phyloP scores from a whole-genome alignment of 2,888 invertebrate genomes.

The Lycocerus yunnanus region DNA sequence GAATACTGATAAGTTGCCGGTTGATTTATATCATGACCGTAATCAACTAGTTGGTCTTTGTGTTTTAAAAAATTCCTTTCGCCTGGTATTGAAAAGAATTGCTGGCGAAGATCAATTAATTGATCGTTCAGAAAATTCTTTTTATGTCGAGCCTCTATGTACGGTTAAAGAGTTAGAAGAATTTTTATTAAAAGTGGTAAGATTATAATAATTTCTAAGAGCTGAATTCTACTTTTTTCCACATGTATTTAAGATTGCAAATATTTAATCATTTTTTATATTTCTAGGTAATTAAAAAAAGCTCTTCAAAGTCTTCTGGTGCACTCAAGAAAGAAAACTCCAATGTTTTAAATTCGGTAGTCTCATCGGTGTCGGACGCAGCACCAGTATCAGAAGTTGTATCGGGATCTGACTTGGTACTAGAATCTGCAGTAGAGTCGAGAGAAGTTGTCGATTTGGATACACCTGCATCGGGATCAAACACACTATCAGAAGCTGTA shows the following conservation, averaged over 20 bases:
- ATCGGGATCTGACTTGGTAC: background rate
- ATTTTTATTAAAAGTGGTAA: slow-evolving; percentile 92
- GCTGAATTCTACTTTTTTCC: too few relatives aligned
- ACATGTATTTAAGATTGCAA: too few relatives aligned
- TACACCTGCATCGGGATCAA: too few relatives aligned
- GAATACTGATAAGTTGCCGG: slow-evolving; percentile 93
- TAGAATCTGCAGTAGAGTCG: background rate
- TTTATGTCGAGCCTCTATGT: slow-evolving; percentile 95
- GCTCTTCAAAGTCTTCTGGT: background rate
- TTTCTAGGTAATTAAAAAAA: slow-evolving; percentile 8
- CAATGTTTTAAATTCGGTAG: background rate
- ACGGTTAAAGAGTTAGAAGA: slow-evolving; percentile 91
- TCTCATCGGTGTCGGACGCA: background rate
- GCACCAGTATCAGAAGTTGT: background rate
- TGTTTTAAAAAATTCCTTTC: slow-evolving; percentile 86
- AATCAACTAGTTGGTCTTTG: slow-evolving; percentile 85
- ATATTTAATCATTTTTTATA: slow-evolving; percentile 82
- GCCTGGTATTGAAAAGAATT: slow-evolving; percentile 90
- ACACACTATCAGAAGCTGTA: too few relatives aligned
- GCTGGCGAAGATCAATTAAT: slow-evolving; percentile 79
- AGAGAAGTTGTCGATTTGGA: too few relatives aligned
- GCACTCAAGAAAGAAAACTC: background rate
- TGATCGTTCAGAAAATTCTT: slow-evolving; percentile 87
- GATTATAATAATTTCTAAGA: background rate
- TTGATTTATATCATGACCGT: slow-evolving; percentile 89